Evolutionary conservation across 1,140 invertebrate genomes (phyloP), one percentile per base, ranked within the genome.

Genomic region (Caenorhabditis tropicalis): DNA sequence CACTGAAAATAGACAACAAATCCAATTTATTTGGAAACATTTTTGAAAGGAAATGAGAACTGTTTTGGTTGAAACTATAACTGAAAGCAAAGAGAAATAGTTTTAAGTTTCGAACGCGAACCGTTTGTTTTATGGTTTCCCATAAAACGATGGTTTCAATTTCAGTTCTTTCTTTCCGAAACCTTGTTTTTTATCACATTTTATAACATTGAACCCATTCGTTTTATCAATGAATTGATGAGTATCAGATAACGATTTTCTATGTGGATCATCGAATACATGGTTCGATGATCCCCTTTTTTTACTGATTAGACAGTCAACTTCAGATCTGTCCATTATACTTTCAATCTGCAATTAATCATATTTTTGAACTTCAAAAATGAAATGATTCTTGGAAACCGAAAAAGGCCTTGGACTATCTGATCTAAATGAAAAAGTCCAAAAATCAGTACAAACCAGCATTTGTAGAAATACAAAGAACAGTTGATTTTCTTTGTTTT

Each of bases 401-500:
- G 15, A 51, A 5, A 19, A 19, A 19, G 10, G 15, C 48, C 19
- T 51, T 51, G 48, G n/a, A 19, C 48, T 51, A 10, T 51, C 0
- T 51, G 15, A 51, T 51, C 48, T 51, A 51, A 51, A 0, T 19
- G n/a, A n/a, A n/a, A n/a, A n/a, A n/a, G 48, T 51, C 15, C 39
- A 43, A 43, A 43, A 43, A 43, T 56, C 53, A 19, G 24, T 56
- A 56, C 29, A 21, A 51, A 19, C 5, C 27, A 27, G 12, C 21
- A 56, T 12, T 12, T 27, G 7, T 12, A 27, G 10, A 24, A 27
- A 56, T 27, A 56, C 53, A 56, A 56, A 56, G 53, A 56, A 56
- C 53, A 56, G 53, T 56, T 79, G n/a, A 27, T 80, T 29, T 49
- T 49, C 27, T 51, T 80, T 51, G 39, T 51, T 27, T 46, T 80